Conservation (phyloP, 1,140 invertebrate genomes). For the Bilobella aurantiaca region DNA sequence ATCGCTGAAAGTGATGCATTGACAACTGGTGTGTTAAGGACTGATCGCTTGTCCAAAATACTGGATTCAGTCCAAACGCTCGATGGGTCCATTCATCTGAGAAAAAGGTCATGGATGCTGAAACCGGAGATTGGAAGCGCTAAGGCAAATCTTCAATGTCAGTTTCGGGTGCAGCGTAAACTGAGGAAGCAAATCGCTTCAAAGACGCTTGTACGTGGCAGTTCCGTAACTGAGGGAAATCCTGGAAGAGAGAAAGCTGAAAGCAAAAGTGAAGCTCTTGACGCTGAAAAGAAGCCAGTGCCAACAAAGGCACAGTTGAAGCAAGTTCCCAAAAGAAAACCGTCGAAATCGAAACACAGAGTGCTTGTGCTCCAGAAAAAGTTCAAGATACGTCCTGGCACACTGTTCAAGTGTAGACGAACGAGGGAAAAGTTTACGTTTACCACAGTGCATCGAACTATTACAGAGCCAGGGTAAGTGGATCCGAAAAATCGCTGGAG, state of each 20-base stretch:
- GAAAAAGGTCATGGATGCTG: neutral
- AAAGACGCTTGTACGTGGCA: too few species aligned
- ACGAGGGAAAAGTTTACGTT: neutral
- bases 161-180: neutral
- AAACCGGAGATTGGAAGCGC: neutral
- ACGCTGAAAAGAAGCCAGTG: neutral
- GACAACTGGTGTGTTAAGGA: neutral
- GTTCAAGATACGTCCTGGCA: neutral
- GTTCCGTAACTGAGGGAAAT: too few species aligned
- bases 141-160: neutral
- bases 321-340: neutral
- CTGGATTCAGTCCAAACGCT: neutral
- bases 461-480: neutral
- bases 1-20: neutral
- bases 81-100: neutral
- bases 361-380: neutral
- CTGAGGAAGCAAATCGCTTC: neutral
- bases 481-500: neutral
- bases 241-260: neutral
- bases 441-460: neutral
- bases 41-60: neutral
- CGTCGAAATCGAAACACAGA: neutral
- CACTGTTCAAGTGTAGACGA: neutral
- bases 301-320: neutral
- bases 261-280: neutral